Conservation (phyloP, 2,888 invertebrate species). For the Empis livida region DNA sequence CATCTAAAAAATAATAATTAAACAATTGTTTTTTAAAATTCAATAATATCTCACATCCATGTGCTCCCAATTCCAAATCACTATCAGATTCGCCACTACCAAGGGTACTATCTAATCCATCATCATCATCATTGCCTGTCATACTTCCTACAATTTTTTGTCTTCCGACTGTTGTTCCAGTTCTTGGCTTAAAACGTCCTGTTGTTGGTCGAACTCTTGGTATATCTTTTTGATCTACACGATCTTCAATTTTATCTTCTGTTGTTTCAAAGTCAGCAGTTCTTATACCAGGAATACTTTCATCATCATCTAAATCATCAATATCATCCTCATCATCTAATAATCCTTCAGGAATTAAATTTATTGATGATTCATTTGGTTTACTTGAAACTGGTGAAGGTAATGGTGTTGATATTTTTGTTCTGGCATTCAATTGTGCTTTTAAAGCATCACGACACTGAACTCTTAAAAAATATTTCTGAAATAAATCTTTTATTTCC, state of each 20-base stretch:
- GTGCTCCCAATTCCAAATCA: constrained; percentile 27
- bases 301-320: constrained; percentile 17
- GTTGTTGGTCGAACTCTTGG: constrained; percentile 30
- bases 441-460: constrained; percentile 82
- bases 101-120: constrained; percentile 28
- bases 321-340: constrained; percentile 33
- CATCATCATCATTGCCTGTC: constrained; percentile 18
- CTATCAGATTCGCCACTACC: constrained; percentile 29
- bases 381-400: constrained; percentile 27
- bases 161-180: constrained; percentile 13
- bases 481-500: constrained; percentile 72
- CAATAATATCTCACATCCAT: constrained; percentile 18
- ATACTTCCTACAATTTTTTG: constrained; percentile 15
- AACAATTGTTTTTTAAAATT: constrained; percentile 3
- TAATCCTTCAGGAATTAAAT: constrained; percentile 30
- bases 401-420: constrained; percentile 22
- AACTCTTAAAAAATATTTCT: constrained; percentile 75
- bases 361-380: constrained; percentile 28
- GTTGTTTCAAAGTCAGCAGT: constrained; percentile 22
- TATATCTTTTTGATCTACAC: constrained; percentile 4
- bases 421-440: constrained; percentile 50
- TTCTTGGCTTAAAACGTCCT: constrained; percentile 23
- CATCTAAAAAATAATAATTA: constrained; percentile 19
- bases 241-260: constrained; percentile 1
- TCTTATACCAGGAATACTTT: constrained; percentile 25